Evolutionary conservation across 2,888 invertebrate species (phyloP).

Genomic region (Amphipoea oculea): DNA sequence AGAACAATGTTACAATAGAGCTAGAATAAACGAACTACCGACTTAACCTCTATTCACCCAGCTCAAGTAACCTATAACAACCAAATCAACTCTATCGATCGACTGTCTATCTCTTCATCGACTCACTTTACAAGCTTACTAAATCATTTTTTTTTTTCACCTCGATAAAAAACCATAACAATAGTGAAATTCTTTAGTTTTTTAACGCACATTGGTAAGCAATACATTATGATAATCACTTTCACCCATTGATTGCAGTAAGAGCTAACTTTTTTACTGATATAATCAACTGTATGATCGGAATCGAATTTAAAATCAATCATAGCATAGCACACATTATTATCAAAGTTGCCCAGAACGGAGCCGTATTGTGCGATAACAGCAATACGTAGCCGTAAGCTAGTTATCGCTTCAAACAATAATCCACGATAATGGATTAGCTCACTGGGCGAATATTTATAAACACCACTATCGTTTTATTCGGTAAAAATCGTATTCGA

Average conservation of each 20-base stretch:
- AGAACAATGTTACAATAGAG: slow-evolving; percentile 14
- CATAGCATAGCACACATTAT: slow-evolving; percentile 68
- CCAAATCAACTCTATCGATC: slow-evolving; percentile 54
- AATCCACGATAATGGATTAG: slow-evolving; percentile 90
- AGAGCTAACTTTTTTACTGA: slow-evolving; percentile 54
- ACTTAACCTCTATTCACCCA: slow-evolving; percentile 35
- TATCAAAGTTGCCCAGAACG: slow-evolving; percentile 69
- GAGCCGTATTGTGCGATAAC: slow-evolving; percentile 70
- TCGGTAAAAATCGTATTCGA: slow-evolving; percentile 79
- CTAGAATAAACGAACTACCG: slow-evolving; percentile 33
- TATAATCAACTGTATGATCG: slow-evolving; percentile 65
- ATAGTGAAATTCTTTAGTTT: slow-evolving; percentile 65
- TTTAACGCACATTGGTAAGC: slow-evolving; percentile 60
- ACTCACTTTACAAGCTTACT: slow-evolving; percentile 59
- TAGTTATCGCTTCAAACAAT: slow-evolving; percentile 86
- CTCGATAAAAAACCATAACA: slow-evolving; percentile 61
- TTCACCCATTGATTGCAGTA: slow-evolving; percentile 64
- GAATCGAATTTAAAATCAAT: slow-evolving; percentile 74
- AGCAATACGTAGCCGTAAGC: slow-evolving; percentile 75
- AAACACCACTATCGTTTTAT: slow-evolving; percentile 85
- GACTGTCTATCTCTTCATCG: slow-evolving; percentile 54
- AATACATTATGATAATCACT: slow-evolving; percentile 66
- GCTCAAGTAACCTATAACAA: slow-evolving; percentile 37
- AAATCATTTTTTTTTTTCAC: slow-evolving; percentile 57
- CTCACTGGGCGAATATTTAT: slow-evolving; percentile 85